These are phyloP conservation scores for Eupsittula cactorum DNA, from an alignment of 2,113 vertebrate species.

Conservation along the genomic window DNA sequence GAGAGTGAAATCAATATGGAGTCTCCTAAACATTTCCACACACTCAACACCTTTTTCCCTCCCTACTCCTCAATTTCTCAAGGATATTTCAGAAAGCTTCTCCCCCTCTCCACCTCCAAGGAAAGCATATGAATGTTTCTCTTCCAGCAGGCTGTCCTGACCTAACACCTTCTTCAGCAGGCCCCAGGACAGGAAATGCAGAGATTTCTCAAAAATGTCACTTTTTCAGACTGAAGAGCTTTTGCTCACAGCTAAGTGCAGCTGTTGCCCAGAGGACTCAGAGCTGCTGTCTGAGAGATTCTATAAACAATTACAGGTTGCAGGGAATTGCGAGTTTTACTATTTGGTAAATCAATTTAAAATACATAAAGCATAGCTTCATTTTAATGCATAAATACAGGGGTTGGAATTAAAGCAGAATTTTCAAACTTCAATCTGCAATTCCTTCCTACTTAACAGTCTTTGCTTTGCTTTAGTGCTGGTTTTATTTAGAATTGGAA, in stretches of 20 bases:
- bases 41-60: constrained; percentile 16
- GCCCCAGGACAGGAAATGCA: background rate
- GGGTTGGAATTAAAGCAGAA: background rate
- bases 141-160: constrained; percentile 20
- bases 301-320: background rate
- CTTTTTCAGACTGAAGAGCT: background rate
- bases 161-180: constrained; percentile 27
- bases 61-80: background rate
- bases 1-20: background rate
- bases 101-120: background rate
- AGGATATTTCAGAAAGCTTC: background rate
- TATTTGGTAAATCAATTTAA: constrained; percentile 7
- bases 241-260: background rate
- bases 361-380: background rate
- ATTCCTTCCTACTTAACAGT: background rate
- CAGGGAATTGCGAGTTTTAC: background rate
- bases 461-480: background rate
- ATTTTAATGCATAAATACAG: background rate
- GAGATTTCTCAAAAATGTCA: background rate
- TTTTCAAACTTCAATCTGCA: background rate
- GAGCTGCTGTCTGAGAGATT: background rate
- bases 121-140: background rate
- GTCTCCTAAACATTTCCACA: constrained; percentile 43
- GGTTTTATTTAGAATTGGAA: background rate
- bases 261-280: background rate